Base-by-base conservation (phyloP, 2,797 vertebrate species). In the Spondyliosoma cantharus region DNA sequence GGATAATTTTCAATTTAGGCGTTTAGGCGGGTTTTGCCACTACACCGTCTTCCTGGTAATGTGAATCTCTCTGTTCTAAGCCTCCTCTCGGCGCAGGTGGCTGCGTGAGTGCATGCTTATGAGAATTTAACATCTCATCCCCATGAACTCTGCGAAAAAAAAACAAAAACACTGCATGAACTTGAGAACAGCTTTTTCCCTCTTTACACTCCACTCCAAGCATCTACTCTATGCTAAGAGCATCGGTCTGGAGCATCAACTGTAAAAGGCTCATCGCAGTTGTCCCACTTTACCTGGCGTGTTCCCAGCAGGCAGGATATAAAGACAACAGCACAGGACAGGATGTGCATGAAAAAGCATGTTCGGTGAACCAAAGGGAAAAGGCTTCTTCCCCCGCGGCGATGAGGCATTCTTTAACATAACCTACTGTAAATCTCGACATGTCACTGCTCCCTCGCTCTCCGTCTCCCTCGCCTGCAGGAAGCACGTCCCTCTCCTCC, bases 201-300 rank as follows among this genome's bases (percentile, higher is more conserved):
- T 65, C 53, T 88, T 81, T 56, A 58, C 29, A 49, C 75, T 64
- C 74, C 61, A 74, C 79, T 87, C 29, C 19, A 64, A 69, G 79
- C 72, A 45, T 78, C 80, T 76, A 69, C 76, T 81, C 65, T 32
- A 59, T 43, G 75, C 71, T 75, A 86, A 87, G 86, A 80, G 79
- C 42, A 71, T 77, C 70, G 71, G 61, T 84, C 80, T 89, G 76
- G 80, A 85, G 84, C 71, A n/a, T 61, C 71, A 50, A 84, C 79
- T 85, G 72, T 78, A 85, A 87, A 88, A 72, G 76, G 71, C 76
- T 90, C 83, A 66, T 85, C 27, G 24, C 65, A 63, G 71, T 76
- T 59, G 83, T 83, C 72, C 76, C 78, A 69, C 82, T 87, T 92
- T 78, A 89, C 78, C 85, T 85, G 85, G 45, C 87, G 77, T 82